Conservation (phyloP, 2,797 vertebrate species). For the Sylvia borin region DNA sequence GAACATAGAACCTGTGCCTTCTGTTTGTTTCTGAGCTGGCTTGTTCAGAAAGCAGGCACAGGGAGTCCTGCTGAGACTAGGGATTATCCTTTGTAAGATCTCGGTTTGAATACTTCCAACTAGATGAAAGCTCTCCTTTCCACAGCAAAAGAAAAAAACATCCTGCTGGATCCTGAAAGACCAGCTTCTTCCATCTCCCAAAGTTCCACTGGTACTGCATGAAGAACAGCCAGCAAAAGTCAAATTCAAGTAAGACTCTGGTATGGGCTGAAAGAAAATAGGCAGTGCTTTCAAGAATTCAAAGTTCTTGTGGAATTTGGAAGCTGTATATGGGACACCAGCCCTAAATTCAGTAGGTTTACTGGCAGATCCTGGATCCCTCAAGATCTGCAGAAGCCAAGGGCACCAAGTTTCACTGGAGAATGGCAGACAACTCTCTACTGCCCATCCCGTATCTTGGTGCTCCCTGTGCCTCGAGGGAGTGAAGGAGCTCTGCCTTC, state of each 20-base stretch:
- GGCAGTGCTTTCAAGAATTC: neutral
- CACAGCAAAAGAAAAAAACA: neutral
- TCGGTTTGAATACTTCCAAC: neutral
- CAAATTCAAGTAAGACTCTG: neutral
- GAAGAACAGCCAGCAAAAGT: neutral
- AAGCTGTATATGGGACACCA: neutral
- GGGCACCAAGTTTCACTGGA: neutral
- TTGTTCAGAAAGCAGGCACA: neutral
- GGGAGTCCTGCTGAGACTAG: neutral
- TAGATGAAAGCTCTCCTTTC: neutral
- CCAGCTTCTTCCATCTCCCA: neutral
- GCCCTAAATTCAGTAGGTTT: neutral
- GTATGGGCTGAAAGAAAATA: neutral
- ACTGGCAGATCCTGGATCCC: neutral
- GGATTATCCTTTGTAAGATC: neutral
- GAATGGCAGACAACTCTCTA: neutral
- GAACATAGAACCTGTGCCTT: neutral
- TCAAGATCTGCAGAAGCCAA: neutral
- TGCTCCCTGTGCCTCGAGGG: neutral
- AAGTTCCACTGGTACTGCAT: neutral
- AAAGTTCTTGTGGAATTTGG: neutral
- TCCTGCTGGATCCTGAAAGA: neutral
- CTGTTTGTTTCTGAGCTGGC: neutral
- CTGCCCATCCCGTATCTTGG: neutral
- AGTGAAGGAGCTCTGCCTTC: neutral